Evolutionary conservation across 1,140 invertebrate species (phyloP).

Genomic region (Thaumatotibia leucotreta): DNA sequence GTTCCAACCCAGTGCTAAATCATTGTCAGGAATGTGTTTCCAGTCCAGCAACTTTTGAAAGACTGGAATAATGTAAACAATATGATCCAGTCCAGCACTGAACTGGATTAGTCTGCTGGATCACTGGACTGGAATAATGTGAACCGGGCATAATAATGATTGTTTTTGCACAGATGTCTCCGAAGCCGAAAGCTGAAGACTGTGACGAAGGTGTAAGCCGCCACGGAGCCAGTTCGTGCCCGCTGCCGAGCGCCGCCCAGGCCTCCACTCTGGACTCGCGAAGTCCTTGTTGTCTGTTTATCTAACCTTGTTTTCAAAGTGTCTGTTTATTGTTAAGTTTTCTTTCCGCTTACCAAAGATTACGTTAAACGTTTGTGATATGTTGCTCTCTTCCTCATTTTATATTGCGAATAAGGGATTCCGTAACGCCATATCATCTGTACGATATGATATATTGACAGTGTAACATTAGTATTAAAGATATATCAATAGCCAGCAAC

Average conservation of each 20-base stretch:
- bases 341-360: slow-evolving; percentile 6
- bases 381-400: background rate
- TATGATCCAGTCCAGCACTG: no score
- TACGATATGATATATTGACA: slow-evolving; percentile 9
- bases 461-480: slow-evolving; percentile 13
- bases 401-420: slow-evolving; percentile 1
- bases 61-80: no score
- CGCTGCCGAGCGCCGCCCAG: slow-evolving; percentile 5
- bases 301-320: background rate
- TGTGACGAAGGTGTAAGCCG: slow-evolving; percentile 60
- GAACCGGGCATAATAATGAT: background rate
- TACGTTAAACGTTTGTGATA: slow-evolving; percentile 7
- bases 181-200: slow-evolving; percentile 59
- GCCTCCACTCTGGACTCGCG: background rate
- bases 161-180: slow-evolving; percentile 42
- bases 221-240: slow-evolving; percentile 15
- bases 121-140: no score
- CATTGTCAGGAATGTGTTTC: no score
- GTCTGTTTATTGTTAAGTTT: slow-evolving; percentile 9
- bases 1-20: no score
- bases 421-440: slow-evolving; percentile 5
- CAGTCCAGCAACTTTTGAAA: no score
- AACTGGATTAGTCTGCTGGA: no score
- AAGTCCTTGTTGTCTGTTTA: slow-evolving; percentile 7
- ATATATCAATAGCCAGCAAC: slow-evolving; percentile 48